Base-by-base conservation (phyloP, 2,888 invertebrate genomes). In the Tipula helvola region DNA sequence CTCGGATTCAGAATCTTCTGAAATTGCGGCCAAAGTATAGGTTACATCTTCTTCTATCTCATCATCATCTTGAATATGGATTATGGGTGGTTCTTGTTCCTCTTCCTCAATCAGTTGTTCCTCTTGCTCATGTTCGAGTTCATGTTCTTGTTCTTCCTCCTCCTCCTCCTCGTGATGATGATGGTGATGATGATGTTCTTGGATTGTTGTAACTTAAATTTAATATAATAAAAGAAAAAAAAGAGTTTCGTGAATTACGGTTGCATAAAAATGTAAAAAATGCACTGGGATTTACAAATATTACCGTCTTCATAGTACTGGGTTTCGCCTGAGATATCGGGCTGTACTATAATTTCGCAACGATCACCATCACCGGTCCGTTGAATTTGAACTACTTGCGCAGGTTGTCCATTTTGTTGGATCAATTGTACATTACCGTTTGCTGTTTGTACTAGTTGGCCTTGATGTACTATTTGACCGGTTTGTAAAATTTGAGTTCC, bases 341-440 rank as follows among this genome's bases (percentile, higher is more conserved):
- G 90, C 85, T 88, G 88, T n/a, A 91, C 90, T 42, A 90, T 89
- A n/a, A 90, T 90, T 87, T 89, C 88, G 86, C 89, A 89, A 42
- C 88, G 89, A 57, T 88, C 88, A 52, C 88, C 88, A 85, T 89
- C 88, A 86, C 88, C 87, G 85, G 88, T 88, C 86, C 86, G 87
- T 87, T 89, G 89, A n/a, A 89, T 88, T 87, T 89, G 89, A 10
- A 89, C 88, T 2, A 89, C 88, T 87, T 89, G 89, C 8, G 89
- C 88, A 13, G 88, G 88, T 36, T 89, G 89, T 12, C 91, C 91
- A 88, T 92, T 91, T 86, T 91, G 91, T 87, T 91, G 92, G 28
- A 92, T 91, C 88, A 91, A 89, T 87, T 92, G 91, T 83, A 91
- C 87, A 0, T 91, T 91, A 16, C 88, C 88, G 12, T 71, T 71